Evolutionary conservation across 30 jellyfish, hydroid and myxozoan species (phyloP), one percentile per base, ranked within the genome.

Genomic region (Aurelia aurita complex sp. Pacific): DNA sequence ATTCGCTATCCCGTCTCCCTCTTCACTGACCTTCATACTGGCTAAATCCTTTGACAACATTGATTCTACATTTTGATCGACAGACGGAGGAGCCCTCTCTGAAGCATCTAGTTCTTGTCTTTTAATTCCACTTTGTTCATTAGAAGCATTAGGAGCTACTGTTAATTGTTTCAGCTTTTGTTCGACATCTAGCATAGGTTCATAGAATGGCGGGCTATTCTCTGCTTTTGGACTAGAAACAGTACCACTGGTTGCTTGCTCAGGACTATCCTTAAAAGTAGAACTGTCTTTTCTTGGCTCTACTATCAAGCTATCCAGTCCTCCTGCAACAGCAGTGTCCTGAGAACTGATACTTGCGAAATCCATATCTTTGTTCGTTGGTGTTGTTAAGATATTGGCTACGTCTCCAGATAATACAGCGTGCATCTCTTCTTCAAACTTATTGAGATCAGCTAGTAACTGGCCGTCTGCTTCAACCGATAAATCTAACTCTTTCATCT

Each of bases 171-270:
- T 86, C 23, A 71, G 64, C 62, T 83, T 76, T 65, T 87, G 96
- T 32, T 87, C 90, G n/a, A 57, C 73, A 67, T 89, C 97, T 9
- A 89, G 74, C 97, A 89, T 89, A 17, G 97, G 97, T 57, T 89
- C 97, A 63, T 89, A 89, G 64, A 82, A 81, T 12, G 94, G 94
- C 1, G 85, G 79, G 50, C 82, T 78, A 55, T 59, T 71, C 36
- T 77, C 90, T 12, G 61, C 57, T 9, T 46, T 46, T 46, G 57
- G 57, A 46, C 57, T 46, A 6, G 57, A 6, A 6, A 46, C 8
- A 0, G 16, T 9, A 46, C 13, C 57, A 46, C 13, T 9, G 14
- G 14, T 46, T 46, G 57, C 57, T 46, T 46, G 57, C 57, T 46
- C 57, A 46, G 15, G 57, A 2, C 57, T 16, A 6, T 46, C 57